Percentiles rank a stretch among this genome's conserved stretches.
phyloP scores from a whole-genome alignment of 2,797 vertebrate species.

The Lacerta agilis region DNA sequence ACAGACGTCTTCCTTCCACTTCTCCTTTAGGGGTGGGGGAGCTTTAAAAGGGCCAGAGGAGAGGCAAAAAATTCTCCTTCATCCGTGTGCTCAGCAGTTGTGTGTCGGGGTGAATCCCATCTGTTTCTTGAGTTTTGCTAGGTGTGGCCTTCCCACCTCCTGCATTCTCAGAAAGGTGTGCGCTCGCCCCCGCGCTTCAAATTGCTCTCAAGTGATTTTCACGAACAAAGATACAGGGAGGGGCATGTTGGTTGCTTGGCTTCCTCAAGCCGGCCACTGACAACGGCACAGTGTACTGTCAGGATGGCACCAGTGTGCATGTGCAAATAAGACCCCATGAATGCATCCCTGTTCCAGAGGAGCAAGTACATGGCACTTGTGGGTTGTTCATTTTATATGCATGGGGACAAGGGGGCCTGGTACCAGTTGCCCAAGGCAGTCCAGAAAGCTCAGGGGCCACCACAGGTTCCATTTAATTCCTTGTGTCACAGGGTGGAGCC shows the following conservation, averaged over 20 bases:
- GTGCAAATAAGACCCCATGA: background rate
- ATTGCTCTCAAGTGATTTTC: background rate
- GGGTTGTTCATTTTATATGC: background rate
- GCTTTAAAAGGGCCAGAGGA: slow-evolving; percentile 1
- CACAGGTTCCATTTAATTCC: background rate
- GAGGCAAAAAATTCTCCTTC: background rate
- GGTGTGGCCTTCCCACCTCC: too few relatives aligned
- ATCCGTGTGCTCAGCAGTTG: too few relatives aligned
- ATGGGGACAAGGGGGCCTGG: background rate
- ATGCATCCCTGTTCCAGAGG: background rate
- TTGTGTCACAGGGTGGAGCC: background rate
- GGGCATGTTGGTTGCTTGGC: background rate
- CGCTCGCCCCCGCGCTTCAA: too few relatives aligned
- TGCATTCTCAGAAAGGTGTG: background rate
- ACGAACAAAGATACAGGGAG: background rate
- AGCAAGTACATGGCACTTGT: background rate
- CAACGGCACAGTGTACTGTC: background rate
- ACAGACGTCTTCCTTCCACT: fast-evolving
- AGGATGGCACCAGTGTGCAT: background rate
- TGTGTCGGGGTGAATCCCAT: slow-evolving; percentile 38
- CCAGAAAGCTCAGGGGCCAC: background rate
- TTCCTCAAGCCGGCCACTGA: too few relatives aligned
- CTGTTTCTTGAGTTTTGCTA: background rate
- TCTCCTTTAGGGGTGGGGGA: background rate
- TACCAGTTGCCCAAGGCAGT: background rate